Percentiles rank a stretch among this genome's conserved stretches.
phyloP scores from a whole-genome alignment of 2,888 invertebrate genomes.

The Aporophyla nigra region DNA sequence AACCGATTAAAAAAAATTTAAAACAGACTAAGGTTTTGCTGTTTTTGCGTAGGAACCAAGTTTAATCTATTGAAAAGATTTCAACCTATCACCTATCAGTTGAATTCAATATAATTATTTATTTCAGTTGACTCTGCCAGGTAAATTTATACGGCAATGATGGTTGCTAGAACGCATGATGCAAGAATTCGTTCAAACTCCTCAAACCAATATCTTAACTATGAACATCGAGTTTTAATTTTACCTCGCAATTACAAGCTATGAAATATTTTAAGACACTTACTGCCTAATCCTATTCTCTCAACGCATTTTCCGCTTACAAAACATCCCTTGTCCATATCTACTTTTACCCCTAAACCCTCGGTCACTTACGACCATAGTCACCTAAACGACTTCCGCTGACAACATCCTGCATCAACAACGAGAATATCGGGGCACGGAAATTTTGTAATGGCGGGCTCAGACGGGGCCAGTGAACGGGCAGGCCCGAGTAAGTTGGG shows the following conservation, averaged over 20 bases:
- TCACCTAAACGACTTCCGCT: constrained; percentile 53
- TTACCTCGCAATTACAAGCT: not conserved
- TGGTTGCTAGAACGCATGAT: not conserved
- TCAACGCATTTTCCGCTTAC: not conserved
- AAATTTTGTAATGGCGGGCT: constrained; percentile 48
- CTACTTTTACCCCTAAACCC: constrained; percentile 10
- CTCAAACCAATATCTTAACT: no score
- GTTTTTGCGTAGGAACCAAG: no score
- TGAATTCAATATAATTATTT: no score
- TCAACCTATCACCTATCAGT: no score
- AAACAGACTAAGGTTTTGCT: no score
- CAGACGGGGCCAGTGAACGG: constrained; percentile 34
- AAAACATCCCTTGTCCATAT: constrained; percentile 16
- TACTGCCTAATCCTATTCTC: not conserved
- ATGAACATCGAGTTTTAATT: not conserved
- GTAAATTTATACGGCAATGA: not conserved
- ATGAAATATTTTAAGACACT: not conserved
- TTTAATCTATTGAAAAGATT: no score
- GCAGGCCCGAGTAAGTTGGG: constrained; percentile 10
- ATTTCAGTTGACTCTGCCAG: not conserved
- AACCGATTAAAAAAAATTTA: no score
- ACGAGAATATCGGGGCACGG: constrained; percentile 43
- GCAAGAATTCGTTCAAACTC: not conserved
- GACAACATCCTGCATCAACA: constrained; percentile 47
- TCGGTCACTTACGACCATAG: constrained; percentile 21